Base-by-base conservation (phyloP, 1,140 invertebrate species). In the Gryllus bimaculatus region DNA sequence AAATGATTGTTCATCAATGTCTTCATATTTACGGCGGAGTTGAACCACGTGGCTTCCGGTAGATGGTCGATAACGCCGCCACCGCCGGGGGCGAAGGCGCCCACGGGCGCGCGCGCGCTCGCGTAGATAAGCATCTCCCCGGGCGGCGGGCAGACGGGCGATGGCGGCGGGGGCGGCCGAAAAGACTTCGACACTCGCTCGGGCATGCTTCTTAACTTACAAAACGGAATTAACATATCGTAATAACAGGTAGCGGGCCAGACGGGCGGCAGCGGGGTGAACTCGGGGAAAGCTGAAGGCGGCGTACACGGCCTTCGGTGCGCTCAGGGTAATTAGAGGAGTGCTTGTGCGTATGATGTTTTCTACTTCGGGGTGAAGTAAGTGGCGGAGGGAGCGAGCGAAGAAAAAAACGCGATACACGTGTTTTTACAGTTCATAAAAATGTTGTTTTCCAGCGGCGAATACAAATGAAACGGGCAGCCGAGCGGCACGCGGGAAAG, bases 1-100 rank as follows among this genome's bases (percentile, higher is more conserved):
- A 66, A 66, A 66, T 66, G 54, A 66, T 66, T 66, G 54, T 66
- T 66, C 54, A 66, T 66, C 54, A 66, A 66, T 66, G 54, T 66
- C 54, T 66, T 66, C 54, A 66, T 66, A 66, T 66, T 66, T 66
- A 66, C 54, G 54, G 18, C 54, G 54, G 18, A 66, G 10, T 1
- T 18, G 18, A 66, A 66, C 54, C 54, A 66, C 54, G 18, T 66
- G 10, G 54, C 54, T 66, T 66, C 54, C 54, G 54, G 54, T 66
- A 10, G 54, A 66, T 66, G 54, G 54, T 0, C 10, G 54, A 66
- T 66, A 66, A 66, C 26, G 54, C 54, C 18, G 54, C 54, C 18
- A 7, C 10, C 10, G 10, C 18, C 54, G 18, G 0, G 54, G 54
- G 54, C 54, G 54, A 10, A 18, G 2, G 54, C 10, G 54, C 54